Evolutionary conservation across 2,113 vertebrate species (phyloP), one percentile per base, ranked within the genome.

Genomic region (Hepsetus odoe): DNA sequence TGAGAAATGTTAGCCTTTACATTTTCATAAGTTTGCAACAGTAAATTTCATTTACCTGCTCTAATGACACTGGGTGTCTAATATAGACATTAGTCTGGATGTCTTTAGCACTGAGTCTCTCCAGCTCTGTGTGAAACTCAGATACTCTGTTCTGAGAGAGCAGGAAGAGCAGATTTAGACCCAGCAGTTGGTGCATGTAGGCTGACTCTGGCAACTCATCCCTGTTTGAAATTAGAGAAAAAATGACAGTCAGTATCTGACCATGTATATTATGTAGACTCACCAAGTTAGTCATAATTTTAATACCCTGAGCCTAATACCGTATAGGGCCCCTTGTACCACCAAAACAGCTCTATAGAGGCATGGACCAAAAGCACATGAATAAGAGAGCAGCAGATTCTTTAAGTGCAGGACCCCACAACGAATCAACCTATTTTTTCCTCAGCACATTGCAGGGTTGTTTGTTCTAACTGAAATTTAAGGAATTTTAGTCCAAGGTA

Each of bases 111-210:
- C 94, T 96, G 18, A 98, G 88, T 62, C 96, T 85, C 90, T 98
- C 97, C n/a, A 98, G 90, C 88, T 98, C 97, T 0, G 96, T 98
- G 90, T 98, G 97, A 87, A 98, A 98, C 81, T 98, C 97, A 0
- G 97, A 97, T 71, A 98, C 95, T 3, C 97, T 94, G 85, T 98
- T 98, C 90, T 98, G 97, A 51, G 96, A 98, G 24, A 98, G 94
- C 84, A 98, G 93, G 91, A 98, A 98, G 55, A 98, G 96, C 64
- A 98, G 91, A 80, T 98, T 98, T 76, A 98, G 90, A 30, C 97
- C 97, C 77, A 98, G 89, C 42, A 98, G 90, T 87, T 98, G 97
- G 84, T 97, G 96, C 89, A 94, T 95, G 83, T 95, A 98, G 67
- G 95, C 95, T 0, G 96, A 96, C 42, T 97, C 96, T 0, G 96